Conservation (phyloP, 2,888 invertebrate species). For the Danaus chrysippus region DNA sequence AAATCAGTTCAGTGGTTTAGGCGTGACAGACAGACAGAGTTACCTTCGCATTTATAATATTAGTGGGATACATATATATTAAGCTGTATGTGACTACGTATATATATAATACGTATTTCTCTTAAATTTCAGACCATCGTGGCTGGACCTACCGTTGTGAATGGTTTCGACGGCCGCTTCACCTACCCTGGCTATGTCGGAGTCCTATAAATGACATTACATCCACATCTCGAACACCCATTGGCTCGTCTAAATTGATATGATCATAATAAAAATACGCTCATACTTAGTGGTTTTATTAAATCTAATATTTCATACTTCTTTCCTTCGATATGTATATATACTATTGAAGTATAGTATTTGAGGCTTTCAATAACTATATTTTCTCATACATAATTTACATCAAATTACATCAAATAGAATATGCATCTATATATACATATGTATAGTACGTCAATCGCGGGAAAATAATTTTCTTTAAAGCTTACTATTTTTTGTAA, state of each 20-base stretch:
- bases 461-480: too few species aligned
- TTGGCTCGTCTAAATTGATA: conserved; percentile 24
- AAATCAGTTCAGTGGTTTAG: too few species aligned
- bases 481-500: too few species aligned
- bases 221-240: conserved; percentile 18
- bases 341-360: not conserved
- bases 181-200: conserved; percentile 52
- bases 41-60: too few species aligned
- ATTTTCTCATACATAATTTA: too few species aligned
- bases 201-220: conserved; percentile 31
- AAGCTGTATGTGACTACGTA: not conserved
- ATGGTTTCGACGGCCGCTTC: conserved; percentile 40
- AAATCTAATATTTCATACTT: not conserved
- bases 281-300: conserved; percentile 24
- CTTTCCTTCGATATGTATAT: not conserved
- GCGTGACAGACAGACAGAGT: too few species aligned
- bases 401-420: too few species aligned
- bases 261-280: conserved; percentile 32
- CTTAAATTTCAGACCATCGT: conserved; percentile 56
- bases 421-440: too few species aligned
- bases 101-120: conserved; percentile 7
- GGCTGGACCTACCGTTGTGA: conserved; percentile 66
- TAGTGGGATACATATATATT: not conserved
- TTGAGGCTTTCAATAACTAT: too few species aligned
- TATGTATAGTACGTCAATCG: too few species aligned